Base-by-base conservation (phyloP, 2,888 invertebrate genomes). In the Frankliniella fusca region DNA sequence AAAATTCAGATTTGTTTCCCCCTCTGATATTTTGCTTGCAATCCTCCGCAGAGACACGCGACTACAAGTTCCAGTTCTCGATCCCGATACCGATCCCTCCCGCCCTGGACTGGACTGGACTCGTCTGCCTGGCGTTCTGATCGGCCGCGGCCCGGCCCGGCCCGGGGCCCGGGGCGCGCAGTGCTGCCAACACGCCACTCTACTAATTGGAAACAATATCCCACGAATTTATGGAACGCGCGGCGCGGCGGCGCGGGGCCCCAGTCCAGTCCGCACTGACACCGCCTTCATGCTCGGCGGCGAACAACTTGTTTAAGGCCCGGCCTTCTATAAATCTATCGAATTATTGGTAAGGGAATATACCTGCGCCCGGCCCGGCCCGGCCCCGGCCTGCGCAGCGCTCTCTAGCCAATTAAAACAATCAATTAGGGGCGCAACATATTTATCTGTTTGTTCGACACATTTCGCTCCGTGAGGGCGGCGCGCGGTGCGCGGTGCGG, bases 321-420 rank as follows among this genome's bases (percentile, higher is more conserved):
- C 70, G 70, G 70, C 70, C 70, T 76, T 23, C 23, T 27, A 76
- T 76, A 76, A 76, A 76, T 76, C 70, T 76, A 76, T 76, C 70
- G 70, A 76, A 76, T 76, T 76, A 76, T 76, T 76, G 70, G 70
- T 76, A 76, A 76, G 70, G 70, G 27, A 76, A 76, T 76, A 76
- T 23, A 23, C 27, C 70, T 12, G 70, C 27, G 70, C n/a, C 20
- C 70, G 70, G 54, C 54, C 65, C 65, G 20, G 2, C 20, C 65
- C 3, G n/a, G n/a, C n/a, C n/a, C n/a, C n/a, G n/a, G n/a, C n/a
- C n/a, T n/a, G n/a, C n/a, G n/a, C n/a, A n/a, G n/a, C n/a, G 20
- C 65, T 0, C 23, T 27, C 70, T 76, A 23, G 70, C 70, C 70
- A 76, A 76, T 76, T 76, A 76, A 76, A 76, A 76, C 70, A 76